Evolutionary conservation across 2,797 vertebrate genomes (phyloP), one percentile per base, ranked within the genome.

Genomic region (Acanthurus lineatus): DNA sequence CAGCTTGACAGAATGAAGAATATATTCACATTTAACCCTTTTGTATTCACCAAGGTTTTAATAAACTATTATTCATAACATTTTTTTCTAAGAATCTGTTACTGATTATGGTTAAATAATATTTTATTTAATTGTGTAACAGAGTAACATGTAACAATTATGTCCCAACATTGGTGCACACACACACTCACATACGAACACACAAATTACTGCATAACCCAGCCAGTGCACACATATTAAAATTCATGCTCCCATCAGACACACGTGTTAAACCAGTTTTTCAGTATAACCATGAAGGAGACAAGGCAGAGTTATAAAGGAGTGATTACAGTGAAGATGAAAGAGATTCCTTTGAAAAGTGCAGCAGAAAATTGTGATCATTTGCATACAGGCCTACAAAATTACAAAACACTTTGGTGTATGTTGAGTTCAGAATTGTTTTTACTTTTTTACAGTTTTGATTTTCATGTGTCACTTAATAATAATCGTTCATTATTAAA

Each of bases 311-410:
- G n/a, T 20, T 17, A 19, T 19, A 47, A 8, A 17, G 51, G 51
- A 42, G 16, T 1, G 2, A 20, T 57, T 59, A 32, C 25, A 14
- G 57, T 51, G 38, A 25, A 42, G 49, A 40, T 3, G 40, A 35
- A 66, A 62, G 11, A n/a, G 19, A 14, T 60, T 16, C 16, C 19
- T 58, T 44, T 64, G 40, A 61, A 71, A 47, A 35, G 63, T 22
- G 6, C 19, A 47, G 32, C 32, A 25, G 9, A 7, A 32, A 15
- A 63, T 11, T 59, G 5, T 15, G 11, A 57, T 7, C 4, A 57
- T 69, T 22, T n/a, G 9, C 25, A 38, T 7, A 58, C 5, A 22
- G 17, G 44, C 9, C 9, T 62, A 20, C 1, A 6, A 47, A 28
- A 28, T 38, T 6, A 35, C 32, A 45, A 60, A 14, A 42, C n/a